Evolutionary conservation across 2,113 vertebrate species (phyloP), one percentile per base, ranked within the genome.

Genomic region (Rhinoderma darwinii): DNA sequence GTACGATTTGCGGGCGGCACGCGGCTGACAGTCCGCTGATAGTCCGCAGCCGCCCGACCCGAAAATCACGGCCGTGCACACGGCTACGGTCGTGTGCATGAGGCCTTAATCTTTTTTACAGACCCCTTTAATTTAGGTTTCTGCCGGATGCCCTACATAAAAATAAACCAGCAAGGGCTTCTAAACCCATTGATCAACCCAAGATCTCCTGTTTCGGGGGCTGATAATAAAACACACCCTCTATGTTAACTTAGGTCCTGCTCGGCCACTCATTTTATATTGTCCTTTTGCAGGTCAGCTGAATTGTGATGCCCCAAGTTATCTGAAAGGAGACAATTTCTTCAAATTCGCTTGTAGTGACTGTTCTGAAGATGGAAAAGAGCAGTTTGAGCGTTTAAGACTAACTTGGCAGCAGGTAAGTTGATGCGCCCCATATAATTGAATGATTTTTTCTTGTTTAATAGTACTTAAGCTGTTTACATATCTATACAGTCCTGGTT

Each of bases 251-350:
- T 30, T 61, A 8, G 32, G 20, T 70, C 7, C 32, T 14, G 35
- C 18, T 3, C 14, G 25, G 32, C 30, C 66, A n/a, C 4, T n/a
- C 1, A 14, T 32, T 35, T 81, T 35, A 25, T 15, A 27, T 61
- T 73, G 8, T 81, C 37, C 15, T 18, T 73, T 81, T 82, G 88
- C 92, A 99, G 98, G 94, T 91, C 96, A 98, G 93, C 93, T 99
- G 74, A 96, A 92, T 35, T 91, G 51, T 2, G 96, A 85, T 86
- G 96, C 97, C 90, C 96, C 97, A 82, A 99, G 97, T 92, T 97
- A 99, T 92, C 95, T 99, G 89, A 99, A 99, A 89, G 98, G 98
- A 27, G 98, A 99, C 91, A 99, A 99, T 92, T 99, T 99, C 91
- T 99, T 99, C 89, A 97, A 96, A 88, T 98, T 99, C 84, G 91